Evolutionary conservation across 2,888 invertebrate species (phyloP).

Genomic region (Eilema caniola): DNA sequence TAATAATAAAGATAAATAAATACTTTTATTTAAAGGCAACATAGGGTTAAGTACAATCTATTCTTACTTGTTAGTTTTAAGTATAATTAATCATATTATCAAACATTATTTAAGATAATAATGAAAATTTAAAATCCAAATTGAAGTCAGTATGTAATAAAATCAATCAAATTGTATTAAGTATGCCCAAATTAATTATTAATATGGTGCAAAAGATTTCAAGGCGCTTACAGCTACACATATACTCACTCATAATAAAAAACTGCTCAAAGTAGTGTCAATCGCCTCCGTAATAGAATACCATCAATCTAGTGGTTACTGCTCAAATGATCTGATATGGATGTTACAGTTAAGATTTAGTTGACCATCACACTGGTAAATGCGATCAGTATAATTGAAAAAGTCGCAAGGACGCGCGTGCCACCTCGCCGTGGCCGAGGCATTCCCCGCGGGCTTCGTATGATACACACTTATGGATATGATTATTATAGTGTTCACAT

Average conservation of each 20-base stretch:
- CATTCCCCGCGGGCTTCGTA: neutral
- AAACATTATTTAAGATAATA: no score
- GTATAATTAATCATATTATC: no score
- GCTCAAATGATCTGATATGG: neutral
- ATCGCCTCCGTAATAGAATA: neutral
- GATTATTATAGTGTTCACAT: neutral
- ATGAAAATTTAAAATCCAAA: no score
- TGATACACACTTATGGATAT: neutral
- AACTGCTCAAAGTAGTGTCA: neutral
- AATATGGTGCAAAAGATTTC: no score
- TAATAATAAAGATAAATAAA: no score
- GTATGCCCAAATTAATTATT: no score
- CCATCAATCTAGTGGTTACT: neutral
- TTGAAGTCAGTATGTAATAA: no score
- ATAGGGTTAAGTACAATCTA: no score
- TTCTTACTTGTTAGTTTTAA: no score
- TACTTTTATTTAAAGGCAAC: no score
- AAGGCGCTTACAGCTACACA: no score
- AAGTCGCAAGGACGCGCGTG: neutral
- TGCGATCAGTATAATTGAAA: neutral
- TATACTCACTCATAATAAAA: neutral
- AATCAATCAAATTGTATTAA: no score
- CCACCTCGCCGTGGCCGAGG: neutral
- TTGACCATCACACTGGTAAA: constrained; percentile 8
- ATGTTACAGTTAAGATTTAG: neutral